Conservation (phyloP, 2,113 vertebrate species). For the Anas platyrhynchos region DNA sequence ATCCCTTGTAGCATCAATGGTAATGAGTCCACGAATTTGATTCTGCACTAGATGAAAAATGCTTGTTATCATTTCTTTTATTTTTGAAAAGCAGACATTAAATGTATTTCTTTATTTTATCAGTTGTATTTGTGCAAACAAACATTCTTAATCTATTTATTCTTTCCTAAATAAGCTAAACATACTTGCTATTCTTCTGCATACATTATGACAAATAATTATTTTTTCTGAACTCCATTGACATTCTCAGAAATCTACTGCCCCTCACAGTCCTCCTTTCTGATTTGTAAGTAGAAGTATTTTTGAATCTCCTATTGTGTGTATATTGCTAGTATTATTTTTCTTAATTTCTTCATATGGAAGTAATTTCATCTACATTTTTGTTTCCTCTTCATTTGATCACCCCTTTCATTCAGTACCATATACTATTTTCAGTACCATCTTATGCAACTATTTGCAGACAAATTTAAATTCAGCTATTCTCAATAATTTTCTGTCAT, state of each 20-base stretch:
- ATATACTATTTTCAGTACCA: not conserved
- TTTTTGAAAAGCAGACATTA: not conserved
- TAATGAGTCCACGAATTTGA: not conserved
- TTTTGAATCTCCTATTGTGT: not conserved
- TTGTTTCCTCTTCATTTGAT: not conserved
- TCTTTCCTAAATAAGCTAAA: not conserved
- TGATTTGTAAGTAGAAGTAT: not conserved
- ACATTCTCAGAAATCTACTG: not conserved
- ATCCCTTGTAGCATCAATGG: not conserved
- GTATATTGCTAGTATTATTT: not conserved
- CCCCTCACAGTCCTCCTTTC: not conserved
- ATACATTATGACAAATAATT: not conserved
- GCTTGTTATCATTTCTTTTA: fast-evolving
- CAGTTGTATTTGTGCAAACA: not conserved
- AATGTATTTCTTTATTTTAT: not conserved
- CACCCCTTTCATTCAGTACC: not conserved
- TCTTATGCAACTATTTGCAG: not conserved
- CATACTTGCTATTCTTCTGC: not conserved
- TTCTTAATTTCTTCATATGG: not conserved
- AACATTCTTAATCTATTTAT: not conserved
- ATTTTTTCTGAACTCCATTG: not conserved
- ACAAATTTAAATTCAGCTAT: not conserved
- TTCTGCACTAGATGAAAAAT: not conserved
- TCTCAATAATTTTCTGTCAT: not conserved
- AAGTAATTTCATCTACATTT: not conserved